Conservation (phyloP, 2,113 vertebrate genomes). For the Rhombomys opimus region DNA sequence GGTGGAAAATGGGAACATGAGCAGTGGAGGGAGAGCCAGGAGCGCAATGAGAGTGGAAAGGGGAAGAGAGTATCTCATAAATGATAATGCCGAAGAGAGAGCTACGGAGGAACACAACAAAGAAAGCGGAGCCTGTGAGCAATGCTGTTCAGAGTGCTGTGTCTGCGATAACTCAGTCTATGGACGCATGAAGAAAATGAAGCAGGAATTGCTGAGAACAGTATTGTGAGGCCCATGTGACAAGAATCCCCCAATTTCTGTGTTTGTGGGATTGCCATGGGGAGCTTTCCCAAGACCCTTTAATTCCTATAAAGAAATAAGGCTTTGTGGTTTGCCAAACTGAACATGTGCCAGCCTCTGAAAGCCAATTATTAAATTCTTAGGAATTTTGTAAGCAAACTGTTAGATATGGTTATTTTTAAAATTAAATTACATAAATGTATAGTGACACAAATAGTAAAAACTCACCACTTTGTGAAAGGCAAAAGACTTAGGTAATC, state of each 20-base stretch:
- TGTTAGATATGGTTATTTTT: neutral
- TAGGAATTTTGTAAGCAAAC: neutral
- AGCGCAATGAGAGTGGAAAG: too few relatives aligned
- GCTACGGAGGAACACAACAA: too few relatives aligned
- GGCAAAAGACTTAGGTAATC: neutral
- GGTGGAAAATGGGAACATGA: neutral
- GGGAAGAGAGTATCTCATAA: neutral
- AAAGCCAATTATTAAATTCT: neutral
- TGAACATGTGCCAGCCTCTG: neutral
- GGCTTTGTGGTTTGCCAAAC: neutral
- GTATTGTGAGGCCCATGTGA: neutral
- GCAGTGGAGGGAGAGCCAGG: neutral
- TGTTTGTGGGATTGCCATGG: neutral
- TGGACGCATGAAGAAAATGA: rapidly evolving
- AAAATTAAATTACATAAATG: neutral
- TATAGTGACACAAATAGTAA: neutral
- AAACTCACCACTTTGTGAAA: neutral
- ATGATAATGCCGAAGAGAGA: neutral
- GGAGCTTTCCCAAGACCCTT: neutral
- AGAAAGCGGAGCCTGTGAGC: neutral
- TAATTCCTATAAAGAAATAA: neutral
- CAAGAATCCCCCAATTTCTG: neutral
- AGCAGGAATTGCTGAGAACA: neutral
- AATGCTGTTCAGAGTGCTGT: neutral
- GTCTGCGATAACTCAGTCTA: neutral